These are phyloP conservation scores for Brachypteracias leptosomus DNA, from an alignment of 2,113 vertebrate genomes.

Conservation along the genomic window DNA sequence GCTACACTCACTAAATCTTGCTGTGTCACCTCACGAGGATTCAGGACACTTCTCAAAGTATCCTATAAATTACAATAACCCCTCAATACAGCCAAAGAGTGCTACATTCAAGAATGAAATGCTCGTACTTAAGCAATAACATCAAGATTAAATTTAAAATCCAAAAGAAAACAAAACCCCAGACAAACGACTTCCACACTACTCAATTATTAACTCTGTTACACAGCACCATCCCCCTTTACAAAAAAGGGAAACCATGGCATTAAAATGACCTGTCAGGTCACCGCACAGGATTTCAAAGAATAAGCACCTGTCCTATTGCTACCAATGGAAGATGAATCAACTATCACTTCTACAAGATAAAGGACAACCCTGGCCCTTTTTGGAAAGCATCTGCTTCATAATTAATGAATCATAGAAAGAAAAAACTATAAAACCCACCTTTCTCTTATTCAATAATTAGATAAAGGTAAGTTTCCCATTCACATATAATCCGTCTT, in stretches of 20 bases:
- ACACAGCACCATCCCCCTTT: neutral
- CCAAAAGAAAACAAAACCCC: conserved; percentile 56
- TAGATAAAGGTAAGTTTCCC: neutral
- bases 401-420: neutral
- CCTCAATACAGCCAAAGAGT: conserved; percentile 28
- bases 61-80: conserved; percentile 61
- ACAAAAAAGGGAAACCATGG: neutral
- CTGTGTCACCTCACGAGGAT: conserved; percentile 17
- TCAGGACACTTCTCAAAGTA: conserved; percentile 44
- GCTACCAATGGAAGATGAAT: neutral
- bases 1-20: conserved; percentile 56
- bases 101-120: conserved; percentile 50
- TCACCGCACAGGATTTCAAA: neutral
- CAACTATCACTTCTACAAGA: neutral
- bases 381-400: neutral
- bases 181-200: conserved; percentile 44
- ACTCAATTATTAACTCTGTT: conserved; percentile 23
- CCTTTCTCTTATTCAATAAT: neutral
- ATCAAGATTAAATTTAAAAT: conserved; percentile 47
- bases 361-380: neutral
- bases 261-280: neutral
- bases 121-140: conserved; percentile 49
- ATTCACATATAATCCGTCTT: neutral
- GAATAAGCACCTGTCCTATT: neutral
- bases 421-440: neutral